phyloP scores from a whole-genome alignment of 2,888 invertebrate species.

The Neoascia interrupta region DNA sequence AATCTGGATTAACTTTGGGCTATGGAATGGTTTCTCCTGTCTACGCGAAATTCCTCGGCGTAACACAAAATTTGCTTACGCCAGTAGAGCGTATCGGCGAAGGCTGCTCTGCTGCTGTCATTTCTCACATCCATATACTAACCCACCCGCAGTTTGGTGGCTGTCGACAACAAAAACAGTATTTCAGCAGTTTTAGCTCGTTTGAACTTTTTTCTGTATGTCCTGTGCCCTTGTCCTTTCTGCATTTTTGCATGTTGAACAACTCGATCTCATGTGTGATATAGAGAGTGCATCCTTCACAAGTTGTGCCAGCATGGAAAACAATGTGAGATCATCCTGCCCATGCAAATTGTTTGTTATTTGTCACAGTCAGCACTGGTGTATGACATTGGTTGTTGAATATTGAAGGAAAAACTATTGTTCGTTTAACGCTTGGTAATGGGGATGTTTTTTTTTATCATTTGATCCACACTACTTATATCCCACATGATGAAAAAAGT shows the following conservation, averaged over 20 bases:
- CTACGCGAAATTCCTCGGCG: not conserved
- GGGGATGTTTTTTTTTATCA: constrained; percentile 3
- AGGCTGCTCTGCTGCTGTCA: constrained; percentile 10
- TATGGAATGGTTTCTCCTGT: not conserved
- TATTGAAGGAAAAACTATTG: constrained; percentile 48
- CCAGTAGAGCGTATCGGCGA: not conserved
- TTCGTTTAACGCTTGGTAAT: constrained; percentile 52
- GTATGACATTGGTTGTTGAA: not conserved
- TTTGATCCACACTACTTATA: not conserved
- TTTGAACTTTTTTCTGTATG: constrained; percentile 11
- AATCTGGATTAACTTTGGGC: constrained; percentile 44
- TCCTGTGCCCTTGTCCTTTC: constrained; percentile 10
- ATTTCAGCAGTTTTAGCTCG: constrained; percentile 33
- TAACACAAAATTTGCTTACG: constrained; percentile 26
- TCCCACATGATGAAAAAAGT: not conserved
- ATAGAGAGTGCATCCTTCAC: constrained; percentile 30
- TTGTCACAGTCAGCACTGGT: constrained; percentile 42
- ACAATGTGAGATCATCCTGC: constrained; percentile 56
- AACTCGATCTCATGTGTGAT: constrained; percentile 35
- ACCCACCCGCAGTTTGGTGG: not conserved
- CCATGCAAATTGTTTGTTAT: constrained; percentile 63
- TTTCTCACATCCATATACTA: not conserved
- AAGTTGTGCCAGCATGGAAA: constrained; percentile 33
- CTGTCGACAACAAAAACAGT: no score
- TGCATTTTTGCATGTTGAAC: constrained; percentile 47